Base-by-base conservation (phyloP, 1,140 invertebrate species). In the Diabrotica undecimpunctata region DNA sequence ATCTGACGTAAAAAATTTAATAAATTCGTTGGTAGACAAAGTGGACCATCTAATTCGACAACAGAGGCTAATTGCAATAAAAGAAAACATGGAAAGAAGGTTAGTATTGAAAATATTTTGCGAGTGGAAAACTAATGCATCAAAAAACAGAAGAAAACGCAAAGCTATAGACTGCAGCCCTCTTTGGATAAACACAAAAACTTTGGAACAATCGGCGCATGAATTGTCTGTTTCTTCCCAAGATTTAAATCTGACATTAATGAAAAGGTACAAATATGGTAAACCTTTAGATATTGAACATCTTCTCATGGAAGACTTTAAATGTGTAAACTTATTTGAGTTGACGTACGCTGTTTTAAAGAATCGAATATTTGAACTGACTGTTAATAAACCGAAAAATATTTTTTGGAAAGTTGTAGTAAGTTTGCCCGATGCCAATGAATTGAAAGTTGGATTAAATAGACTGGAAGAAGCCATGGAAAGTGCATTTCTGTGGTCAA, bases 381-480 rank as follows among this genome's bases (percentile, higher is more conserved):
- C 64, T 62, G 81, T 80, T 70, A 79, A 79, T 53, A 80, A 82
- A 62, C 79, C 80, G 55, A 80, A 82, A 65, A 82, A 82, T 66
- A 78, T 84, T 56, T 90, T 83, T 74, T 90, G 87, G 87, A 91
- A 91, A 78, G 69, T 89, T 25, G 76, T 85, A n/a, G 71, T 90
- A 12, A 84, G 85, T 0, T 80, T 86, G 61, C 85, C 87, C 11
- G 75, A 81, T 61, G 62, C 75, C 10, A 65, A 66, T 3, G 80
- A 79, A 68, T 69, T 76, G 9, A 41, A 63, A 0, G 77, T 74
- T 68, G 64, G 79, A 11, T 65, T 73, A 54, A 64, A 63, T 11
- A 64, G 25, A 55, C 61, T 73, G 11, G 65, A 72, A 68, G 79
- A 81, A 69, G 78, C 75, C 11, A 66, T 83, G 41, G 79, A 80